A percentile compares a stretch with the other conserved stretches of the same genome.
Evolutionary conservation across 2,888 invertebrate species (phyloP).

Genomic region (Mongoloraphidia duomilia): DNA sequence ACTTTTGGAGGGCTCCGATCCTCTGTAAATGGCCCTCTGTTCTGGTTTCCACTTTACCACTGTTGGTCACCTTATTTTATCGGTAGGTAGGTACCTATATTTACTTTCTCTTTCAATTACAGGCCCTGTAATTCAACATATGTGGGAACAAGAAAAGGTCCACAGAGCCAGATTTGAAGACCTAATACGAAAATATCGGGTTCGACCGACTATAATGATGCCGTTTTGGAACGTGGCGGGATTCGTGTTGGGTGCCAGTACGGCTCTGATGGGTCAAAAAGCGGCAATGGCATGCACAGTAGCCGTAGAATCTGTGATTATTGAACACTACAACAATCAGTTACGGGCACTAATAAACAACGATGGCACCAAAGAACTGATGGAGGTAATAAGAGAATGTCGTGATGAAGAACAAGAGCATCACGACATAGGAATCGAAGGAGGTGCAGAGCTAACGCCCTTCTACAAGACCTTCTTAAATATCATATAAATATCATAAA

Average conservation of each 20-base stretch:
- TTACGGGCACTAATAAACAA: slow-evolving; percentile 64
- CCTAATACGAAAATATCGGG: slow-evolving; percentile 65
- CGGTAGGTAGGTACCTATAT: no score
- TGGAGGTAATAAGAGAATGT: slow-evolving; percentile 67
- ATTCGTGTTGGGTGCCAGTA: slow-evolving; percentile 71
- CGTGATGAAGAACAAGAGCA: slow-evolving; percentile 91
- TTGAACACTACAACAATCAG: slow-evolving; percentile 89
- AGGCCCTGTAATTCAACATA: slow-evolving; percentile 67
- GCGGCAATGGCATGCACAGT: slow-evolving; percentile 97
- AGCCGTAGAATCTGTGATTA: slow-evolving; percentile 87
- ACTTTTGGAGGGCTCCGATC: no score
- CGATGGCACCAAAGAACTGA: slow-evolving; percentile 38
- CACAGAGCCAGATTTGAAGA: slow-evolving; percentile 76
- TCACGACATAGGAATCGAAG: slow-evolving; percentile 73
- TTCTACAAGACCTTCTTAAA: slow-evolving; percentile 66
- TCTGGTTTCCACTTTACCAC: no score
- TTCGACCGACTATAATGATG: slow-evolving; percentile 66
- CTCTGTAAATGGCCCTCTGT: no score
- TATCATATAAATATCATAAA: slow-evolving; percentile 62
- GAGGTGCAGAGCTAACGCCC: slow-evolving; percentile 82
- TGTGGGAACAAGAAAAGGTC: slow-evolving; percentile 90
- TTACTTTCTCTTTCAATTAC: slow-evolving; percentile 18
- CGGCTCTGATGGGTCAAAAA: slow-evolving; percentile 78
- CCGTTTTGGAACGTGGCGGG: slow-evolving; percentile 87
- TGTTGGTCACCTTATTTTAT: no score